These are phyloP conservation scores for Lycodopsis pacificus DNA, from an alignment of 2,797 vertebrate species.

Conservation along the genomic window DNA sequence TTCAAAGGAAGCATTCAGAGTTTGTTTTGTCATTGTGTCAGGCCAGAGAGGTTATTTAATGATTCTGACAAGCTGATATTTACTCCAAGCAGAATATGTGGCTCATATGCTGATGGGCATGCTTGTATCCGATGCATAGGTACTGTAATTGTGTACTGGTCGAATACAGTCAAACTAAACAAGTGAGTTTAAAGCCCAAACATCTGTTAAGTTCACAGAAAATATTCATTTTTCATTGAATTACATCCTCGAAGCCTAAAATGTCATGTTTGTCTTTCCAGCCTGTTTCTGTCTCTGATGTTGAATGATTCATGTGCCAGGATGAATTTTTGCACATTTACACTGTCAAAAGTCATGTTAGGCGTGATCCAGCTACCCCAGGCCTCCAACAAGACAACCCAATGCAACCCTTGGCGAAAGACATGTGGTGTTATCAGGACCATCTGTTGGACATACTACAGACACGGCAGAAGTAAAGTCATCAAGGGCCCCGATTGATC, in stretches of 20 bases:
- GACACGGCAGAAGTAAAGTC: conserved; percentile 63
- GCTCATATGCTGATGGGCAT: neutral
- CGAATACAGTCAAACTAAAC: neutral
- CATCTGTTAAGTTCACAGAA: neutral
- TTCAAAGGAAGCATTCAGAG: conserved; percentile 75
- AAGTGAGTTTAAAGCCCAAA: neutral
- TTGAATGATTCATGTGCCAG: conserved; percentile 36
- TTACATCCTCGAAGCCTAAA: neutral
- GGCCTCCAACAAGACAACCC: conserved; percentile 50
- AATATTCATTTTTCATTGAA: neutral
- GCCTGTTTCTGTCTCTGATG: conserved; percentile 13
- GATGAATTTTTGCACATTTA: conserved; percentile 44
- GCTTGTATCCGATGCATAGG: neutral
- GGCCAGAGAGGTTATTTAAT: neutral
- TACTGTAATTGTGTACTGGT: neutral
- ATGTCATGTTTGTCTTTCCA: neutral
- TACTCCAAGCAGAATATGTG: neutral
- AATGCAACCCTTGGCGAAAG: conserved; percentile 49
- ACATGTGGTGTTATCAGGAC: conserved; percentile 64
- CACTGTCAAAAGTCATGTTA: conserved; percentile 54
- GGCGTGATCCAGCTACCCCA: conserved; percentile 36
- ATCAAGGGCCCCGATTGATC: conserved; percentile 69
- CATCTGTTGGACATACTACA: conserved; percentile 73
- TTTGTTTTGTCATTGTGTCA: conserved; percentile 57
- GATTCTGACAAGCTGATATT: neutral